Conservation (phyloP, 2,888 invertebrate species). For the Sthenelais limicola region DNA sequence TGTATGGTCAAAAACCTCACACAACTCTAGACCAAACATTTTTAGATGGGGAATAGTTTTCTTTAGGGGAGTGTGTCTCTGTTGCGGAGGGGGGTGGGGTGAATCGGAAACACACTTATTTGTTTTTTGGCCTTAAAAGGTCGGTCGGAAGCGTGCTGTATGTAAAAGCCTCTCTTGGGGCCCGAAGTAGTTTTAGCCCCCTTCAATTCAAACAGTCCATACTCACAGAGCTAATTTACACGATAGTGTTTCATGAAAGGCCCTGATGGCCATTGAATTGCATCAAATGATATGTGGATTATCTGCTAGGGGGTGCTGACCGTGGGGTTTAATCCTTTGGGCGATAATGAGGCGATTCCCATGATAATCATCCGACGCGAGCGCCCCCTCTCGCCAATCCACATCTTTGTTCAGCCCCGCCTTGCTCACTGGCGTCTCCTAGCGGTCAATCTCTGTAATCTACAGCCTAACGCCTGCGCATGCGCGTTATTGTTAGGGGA, state of each 20-base stretch:
- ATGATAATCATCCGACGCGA: constrained; percentile 28
- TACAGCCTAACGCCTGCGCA: constrained; percentile 24
- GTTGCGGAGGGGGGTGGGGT: neutral
- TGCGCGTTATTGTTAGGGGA: constrained; percentile 17
- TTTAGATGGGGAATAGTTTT: no score
- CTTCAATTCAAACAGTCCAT: constrained; percentile 35
- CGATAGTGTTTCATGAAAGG: constrained; percentile 1
- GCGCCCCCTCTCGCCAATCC: constrained; percentile 18
- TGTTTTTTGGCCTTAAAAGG: no score
- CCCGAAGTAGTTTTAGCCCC: no score
- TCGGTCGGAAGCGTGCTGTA: no score
- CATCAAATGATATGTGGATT: constrained; percentile 39
- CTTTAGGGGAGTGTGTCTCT: no score
- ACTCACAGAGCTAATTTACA: constrained; percentile 29
- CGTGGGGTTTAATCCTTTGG: constrained; percentile 30
- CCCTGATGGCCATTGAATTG: constrained; percentile 38
- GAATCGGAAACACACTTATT: no score
- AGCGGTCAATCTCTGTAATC: constrained; percentile 34
- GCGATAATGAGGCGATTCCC: constrained; percentile 39
- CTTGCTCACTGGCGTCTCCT: neutral
- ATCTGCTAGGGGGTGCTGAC: constrained; percentile 26
- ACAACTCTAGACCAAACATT: no score
- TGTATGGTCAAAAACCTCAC: no score
- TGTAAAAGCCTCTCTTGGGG: no score
- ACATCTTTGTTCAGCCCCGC: constrained; percentile 24